These are phyloP conservation scores for Brachionus koreanus DNA, from an alignment of 1,140 invertebrate genomes.

Conservation along the genomic window DNA sequence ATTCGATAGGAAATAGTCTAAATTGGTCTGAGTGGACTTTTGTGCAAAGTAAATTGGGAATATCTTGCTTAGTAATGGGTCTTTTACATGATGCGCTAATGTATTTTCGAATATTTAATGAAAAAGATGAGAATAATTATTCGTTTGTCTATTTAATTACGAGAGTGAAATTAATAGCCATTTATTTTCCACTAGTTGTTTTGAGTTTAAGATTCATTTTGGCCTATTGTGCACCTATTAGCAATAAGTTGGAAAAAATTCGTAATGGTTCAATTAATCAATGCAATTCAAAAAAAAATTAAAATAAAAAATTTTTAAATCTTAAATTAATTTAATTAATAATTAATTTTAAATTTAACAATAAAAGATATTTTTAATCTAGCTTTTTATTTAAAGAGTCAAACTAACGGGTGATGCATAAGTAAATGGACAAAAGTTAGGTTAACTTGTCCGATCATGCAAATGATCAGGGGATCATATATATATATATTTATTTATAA, in stretches of 20 bases:
- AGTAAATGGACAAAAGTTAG: too few relatives aligned
- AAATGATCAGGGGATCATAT: too few relatives aligned
- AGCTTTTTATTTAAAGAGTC: too few relatives aligned
- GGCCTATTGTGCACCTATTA: not conserved
- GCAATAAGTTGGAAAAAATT: not conserved
- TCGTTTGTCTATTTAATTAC: slow-evolving; percentile 10
- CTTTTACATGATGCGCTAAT: slow-evolving; percentile 50
- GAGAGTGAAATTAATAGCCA: slow-evolving; percentile 30
- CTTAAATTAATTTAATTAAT: too few relatives aligned
- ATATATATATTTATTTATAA: too few relatives aligned
- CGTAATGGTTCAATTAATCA: not conserved
- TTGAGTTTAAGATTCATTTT: slow-evolving; percentile 18
- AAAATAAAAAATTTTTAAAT: too few relatives aligned
- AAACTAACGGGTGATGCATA: too few relatives aligned
- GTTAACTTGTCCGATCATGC: too few relatives aligned
- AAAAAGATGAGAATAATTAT: slow-evolving; percentile 43
- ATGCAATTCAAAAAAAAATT: not conserved
- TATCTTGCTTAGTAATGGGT: slow-evolving; percentile 49
- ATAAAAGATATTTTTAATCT: too few relatives aligned
- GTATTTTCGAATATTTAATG: slow-evolving; percentile 47
- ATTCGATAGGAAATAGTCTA: slow-evolving; percentile 49
- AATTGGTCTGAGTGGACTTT: slow-evolving; percentile 54
- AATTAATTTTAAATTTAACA: too few relatives aligned
- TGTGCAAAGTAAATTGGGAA: slow-evolving; percentile 52
- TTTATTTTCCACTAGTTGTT: slow-evolving; percentile 35